These are phyloP conservation scores for Heterotis niloticus DNA, from an alignment of 2,113 vertebrate species.

Conservation along the genomic window DNA sequence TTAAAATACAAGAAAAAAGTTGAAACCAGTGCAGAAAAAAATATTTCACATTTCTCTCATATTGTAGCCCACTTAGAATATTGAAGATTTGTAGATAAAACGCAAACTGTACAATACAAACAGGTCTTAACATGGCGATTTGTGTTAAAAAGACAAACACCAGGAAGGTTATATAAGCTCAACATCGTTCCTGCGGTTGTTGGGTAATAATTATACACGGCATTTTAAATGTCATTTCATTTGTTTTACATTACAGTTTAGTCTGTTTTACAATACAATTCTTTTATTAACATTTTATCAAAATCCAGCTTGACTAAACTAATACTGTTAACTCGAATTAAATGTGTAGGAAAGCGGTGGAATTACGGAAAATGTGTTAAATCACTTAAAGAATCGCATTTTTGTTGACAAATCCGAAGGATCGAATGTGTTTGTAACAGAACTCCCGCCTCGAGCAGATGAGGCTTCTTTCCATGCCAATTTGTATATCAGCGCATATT, in stretches of 20 bases:
- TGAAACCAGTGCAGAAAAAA: background rate
- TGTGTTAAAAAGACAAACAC: background rate
- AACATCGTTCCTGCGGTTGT: background rate
- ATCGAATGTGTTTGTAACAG: too few relatives aligned
- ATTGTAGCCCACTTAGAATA: too few relatives aligned
- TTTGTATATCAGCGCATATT: too few relatives aligned
- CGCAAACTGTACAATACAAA: background rate
- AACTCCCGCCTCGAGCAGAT: too few relatives aligned
- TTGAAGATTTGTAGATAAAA: too few relatives aligned
- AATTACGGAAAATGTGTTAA: background rate
- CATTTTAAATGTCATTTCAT: conserved; percentile 1
- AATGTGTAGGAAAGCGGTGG: background rate
- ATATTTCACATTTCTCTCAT: background rate
- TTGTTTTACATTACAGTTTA: background rate
- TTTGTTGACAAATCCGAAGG: too few relatives aligned
- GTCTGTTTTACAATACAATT: background rate
- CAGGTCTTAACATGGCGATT: background rate
- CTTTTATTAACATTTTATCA: background rate
- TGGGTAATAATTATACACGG: background rate
- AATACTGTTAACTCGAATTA: conserved; percentile 17
- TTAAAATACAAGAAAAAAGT: background rate
- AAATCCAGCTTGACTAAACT: background rate
- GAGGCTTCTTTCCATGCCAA: too few relatives aligned
- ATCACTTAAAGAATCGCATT: too few relatives aligned
- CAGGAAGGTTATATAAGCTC: background rate